phyloP scores from a whole-genome alignment of 2,113 vertebrate genomes.

The Epinephelus moara region DNA sequence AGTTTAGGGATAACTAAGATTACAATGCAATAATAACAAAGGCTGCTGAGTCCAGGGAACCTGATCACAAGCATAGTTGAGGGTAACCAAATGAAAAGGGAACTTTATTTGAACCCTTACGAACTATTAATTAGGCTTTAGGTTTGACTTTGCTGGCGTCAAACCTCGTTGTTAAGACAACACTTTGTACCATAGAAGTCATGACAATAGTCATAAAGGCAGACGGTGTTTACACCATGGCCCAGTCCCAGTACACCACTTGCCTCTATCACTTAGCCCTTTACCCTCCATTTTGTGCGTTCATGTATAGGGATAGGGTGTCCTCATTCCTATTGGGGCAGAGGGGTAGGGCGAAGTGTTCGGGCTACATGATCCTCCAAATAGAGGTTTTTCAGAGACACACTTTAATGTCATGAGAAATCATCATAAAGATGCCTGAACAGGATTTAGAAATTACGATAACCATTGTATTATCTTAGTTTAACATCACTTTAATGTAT shows the following conservation, averaged over 20 bases:
- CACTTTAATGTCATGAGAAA: too few relatives aligned
- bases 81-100: conserved; percentile 7
- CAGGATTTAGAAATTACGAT: too few relatives aligned
- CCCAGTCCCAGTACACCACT: neutral
- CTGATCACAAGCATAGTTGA: conserved; percentile 13
- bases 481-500: too few relatives aligned
- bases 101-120: conserved; percentile 29
- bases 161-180: neutral
- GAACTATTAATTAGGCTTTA: conserved; percentile 17
- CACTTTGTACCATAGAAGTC: neutral
- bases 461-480: too few relatives aligned
- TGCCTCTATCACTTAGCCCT: too few relatives aligned
- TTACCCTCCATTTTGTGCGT: too few relatives aligned
- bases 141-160: conserved; percentile 16
- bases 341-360: too few relatives aligned
- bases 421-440: too few relatives aligned
- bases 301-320: too few relatives aligned
- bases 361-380: too few relatives aligned
- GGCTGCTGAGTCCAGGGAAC: conserved; percentile 17
- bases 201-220: neutral
- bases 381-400: too few relatives aligned
- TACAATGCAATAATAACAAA: conserved; percentile 28
- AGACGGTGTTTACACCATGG: neutral
- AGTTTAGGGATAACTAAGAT: conserved; percentile 41
- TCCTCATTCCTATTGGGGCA: too few relatives aligned